phyloP scores from a whole-genome alignment of 1,140 invertebrate genomes.

The Zaprionus ornatus region DNA sequence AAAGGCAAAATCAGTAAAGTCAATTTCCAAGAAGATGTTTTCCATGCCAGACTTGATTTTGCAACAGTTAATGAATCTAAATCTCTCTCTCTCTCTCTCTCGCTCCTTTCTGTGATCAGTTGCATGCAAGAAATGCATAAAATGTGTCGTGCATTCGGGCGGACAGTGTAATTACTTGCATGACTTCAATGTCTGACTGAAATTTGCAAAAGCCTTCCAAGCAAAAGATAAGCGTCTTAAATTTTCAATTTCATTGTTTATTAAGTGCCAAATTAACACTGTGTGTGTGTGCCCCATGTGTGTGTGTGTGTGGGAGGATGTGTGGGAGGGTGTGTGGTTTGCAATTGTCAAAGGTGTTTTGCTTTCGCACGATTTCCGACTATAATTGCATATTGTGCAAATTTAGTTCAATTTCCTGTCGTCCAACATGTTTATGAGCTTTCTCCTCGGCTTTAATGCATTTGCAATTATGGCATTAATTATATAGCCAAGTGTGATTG shows the following conservation, averaged over 20 bases:
- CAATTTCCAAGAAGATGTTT: constrained; percentile 74
- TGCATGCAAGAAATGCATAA: constrained; percentile 42
- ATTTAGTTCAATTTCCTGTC: constrained; percentile 66
- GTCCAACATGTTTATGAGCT: constrained; percentile 43
- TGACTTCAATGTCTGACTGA: constrained; percentile 51
- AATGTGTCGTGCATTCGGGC: constrained; percentile 36
- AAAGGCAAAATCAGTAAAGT: constrained; percentile 75
- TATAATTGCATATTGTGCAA: constrained; percentile 67
- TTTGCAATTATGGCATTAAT: constrained; percentile 58
- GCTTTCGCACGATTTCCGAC: constrained; percentile 68
- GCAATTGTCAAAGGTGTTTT: constrained; percentile 66
- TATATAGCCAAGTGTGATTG: constrained; percentile 40
- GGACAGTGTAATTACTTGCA: constrained; percentile 65
- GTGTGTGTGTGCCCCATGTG: constrained; percentile 1
- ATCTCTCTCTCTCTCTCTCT: neutral
- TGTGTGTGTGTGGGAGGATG: constrained; percentile 33
- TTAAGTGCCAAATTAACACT: constrained; percentile 77
- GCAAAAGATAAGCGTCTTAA: constrained; percentile 71
- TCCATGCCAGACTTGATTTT: constrained; percentile 63
- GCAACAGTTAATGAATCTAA: constrained; percentile 63
- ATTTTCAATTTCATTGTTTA: constrained; percentile 82
- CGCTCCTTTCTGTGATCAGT: constrained; percentile 27
- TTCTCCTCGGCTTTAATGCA: constrained; percentile 48
- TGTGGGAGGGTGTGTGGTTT: constrained; percentile 2
- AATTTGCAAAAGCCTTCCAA: constrained; percentile 69